A percentile compares a stretch with the other conserved stretches of the same genome.
Evolutionary conservation across 2,888 invertebrate species (phyloP).

Genomic region (Odontomyia ornata): DNA sequence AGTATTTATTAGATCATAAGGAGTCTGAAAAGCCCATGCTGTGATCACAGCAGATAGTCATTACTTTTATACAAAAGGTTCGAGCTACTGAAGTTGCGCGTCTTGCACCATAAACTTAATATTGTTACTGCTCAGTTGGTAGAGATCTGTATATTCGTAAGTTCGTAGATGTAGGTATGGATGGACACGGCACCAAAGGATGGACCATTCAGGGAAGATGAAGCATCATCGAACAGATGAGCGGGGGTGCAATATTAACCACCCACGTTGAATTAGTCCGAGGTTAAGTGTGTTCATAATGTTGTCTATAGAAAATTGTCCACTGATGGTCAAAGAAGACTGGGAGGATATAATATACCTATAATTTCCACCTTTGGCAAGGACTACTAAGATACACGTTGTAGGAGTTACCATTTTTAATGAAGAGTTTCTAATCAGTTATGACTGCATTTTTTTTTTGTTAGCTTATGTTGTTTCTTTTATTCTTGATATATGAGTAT

Average conservation of each 20-base stretch:
- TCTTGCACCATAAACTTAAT: neutral
- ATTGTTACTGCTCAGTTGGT: neutral
- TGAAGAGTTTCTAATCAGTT: no score
- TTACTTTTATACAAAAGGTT: constrained; percentile 40
- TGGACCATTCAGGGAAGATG: neutral
- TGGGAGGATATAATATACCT: constrained; percentile 10
- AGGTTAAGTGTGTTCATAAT: constrained; percentile 48
- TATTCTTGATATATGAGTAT: no score
- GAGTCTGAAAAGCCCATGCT: constrained; percentile 45
- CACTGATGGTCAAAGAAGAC: constrained; percentile 27
- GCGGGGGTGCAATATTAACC: constrained; percentile 44
- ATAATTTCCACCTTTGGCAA: constrained; percentile 24
- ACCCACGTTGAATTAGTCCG: constrained; percentile 48
- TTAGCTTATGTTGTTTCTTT: no score
- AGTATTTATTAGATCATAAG: constrained; percentile 41
- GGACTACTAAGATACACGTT: neutral
- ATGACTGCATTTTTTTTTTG: no score
- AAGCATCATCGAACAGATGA: neutral
- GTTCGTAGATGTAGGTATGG: neutral
- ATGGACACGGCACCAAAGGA: neutral
- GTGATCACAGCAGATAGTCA: constrained; percentile 46
- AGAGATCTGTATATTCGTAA: neutral
- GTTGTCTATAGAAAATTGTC: constrained; percentile 48
- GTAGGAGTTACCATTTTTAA: neutral
- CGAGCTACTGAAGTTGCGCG: constrained; percentile 44